Percentiles rank a stretch among this genome's conserved stretches.
phyloP scores from a whole-genome alignment of 2,888 invertebrate genomes.

The Dione juno region DNA sequence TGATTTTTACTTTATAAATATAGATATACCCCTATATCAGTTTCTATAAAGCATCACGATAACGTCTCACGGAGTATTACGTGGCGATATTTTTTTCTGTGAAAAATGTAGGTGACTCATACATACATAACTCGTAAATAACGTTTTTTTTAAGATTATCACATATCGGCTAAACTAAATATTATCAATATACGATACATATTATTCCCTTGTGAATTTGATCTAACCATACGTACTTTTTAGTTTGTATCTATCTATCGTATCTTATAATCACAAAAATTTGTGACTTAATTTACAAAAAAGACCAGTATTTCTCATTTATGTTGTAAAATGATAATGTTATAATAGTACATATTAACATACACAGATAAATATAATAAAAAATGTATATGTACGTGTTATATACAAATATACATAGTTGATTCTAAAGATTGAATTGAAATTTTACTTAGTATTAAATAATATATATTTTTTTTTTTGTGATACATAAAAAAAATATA shows the following conservation, averaged over 20 bases:
- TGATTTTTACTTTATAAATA: constrained; percentile 23
- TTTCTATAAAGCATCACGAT: constrained; percentile 9
- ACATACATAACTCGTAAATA: neutral
- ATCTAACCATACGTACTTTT: no score
- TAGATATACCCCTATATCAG: constrained; percentile 2
- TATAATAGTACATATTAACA: neutral
- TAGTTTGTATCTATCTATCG: no score
- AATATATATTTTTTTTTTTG: no score
- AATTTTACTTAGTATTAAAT: no score
- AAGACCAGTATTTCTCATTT: neutral
- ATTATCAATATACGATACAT: neutral
- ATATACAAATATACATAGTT: no score
- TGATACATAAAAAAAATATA: no score
- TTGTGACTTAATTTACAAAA: neutral
- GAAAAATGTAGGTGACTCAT: constrained; percentile 13
- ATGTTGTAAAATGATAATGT: neutral
- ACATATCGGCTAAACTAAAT: no score
- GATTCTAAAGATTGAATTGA: no score
- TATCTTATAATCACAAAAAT: neutral
- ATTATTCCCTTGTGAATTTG: neutral
- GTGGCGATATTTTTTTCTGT: constrained; percentile 4
- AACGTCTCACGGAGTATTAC: constrained; percentile 1
- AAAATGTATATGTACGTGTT: no score
- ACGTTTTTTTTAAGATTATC: neutral
- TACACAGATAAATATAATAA: no score